Evolutionary conservation across 2,888 invertebrate species (phyloP).

Genomic region (Strigamia transsilvanica): DNA sequence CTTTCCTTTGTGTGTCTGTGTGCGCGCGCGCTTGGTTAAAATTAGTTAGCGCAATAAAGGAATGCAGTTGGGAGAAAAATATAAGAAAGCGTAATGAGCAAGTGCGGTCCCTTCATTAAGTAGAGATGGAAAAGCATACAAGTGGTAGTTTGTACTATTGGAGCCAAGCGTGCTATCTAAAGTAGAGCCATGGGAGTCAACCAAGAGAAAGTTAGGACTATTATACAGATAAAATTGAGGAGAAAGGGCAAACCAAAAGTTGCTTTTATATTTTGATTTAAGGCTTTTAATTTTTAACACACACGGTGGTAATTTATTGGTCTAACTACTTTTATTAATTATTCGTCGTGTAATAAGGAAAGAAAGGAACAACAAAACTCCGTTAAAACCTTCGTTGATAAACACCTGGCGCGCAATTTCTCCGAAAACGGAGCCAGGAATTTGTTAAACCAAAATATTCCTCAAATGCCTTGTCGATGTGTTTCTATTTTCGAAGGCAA

Average conservation of each 20-base stretch:
- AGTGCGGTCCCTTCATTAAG: conserved; percentile 34
- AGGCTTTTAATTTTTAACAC: background rate
- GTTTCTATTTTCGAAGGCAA: too few relatives aligned
- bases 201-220: conserved; percentile 19
- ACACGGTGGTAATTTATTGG: background rate
- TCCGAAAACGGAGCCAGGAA: too few relatives aligned
- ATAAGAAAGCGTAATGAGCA: conserved; percentile 18
- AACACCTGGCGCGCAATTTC: too few relatives aligned
- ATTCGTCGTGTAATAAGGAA: too few relatives aligned
- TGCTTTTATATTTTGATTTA: conserved; percentile 27
- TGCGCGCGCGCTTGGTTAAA: background rate
- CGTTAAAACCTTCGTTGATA: too few relatives aligned
- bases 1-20: background rate
- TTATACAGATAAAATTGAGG: conserved; percentile 24
- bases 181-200: conserved; percentile 16
- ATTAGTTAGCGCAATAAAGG: conserved; percentile 12
- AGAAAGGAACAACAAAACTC: too few relatives aligned
- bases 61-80: conserved; percentile 14
- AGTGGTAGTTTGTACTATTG: conserved; percentile 31
- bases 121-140: conserved; percentile 22
- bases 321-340: background rate
- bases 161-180: conserved; percentile 30
- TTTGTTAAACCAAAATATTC: too few relatives aligned
- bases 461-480: too few relatives aligned
- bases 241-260: background rate